Percentiles rank a stretch among this genome's conserved stretches.
phyloP scores from a whole-genome alignment of 2,113 vertebrate species.

The Crotalus horridus region DNA sequence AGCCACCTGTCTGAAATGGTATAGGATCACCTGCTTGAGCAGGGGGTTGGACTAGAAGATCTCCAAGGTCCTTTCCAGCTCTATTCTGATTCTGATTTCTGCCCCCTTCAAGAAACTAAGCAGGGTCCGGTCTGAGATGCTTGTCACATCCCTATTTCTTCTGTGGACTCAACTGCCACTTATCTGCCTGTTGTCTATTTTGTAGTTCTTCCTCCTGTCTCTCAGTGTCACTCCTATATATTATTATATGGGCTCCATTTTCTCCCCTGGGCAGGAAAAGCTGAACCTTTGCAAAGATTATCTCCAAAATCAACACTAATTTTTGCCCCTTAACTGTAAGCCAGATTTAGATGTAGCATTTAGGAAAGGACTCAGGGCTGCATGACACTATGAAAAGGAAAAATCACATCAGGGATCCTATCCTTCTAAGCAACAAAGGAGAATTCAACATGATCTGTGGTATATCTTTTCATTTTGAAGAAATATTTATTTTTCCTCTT shows the following conservation, averaged over 20 bases:
- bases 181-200: background rate
- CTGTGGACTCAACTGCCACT: background rate
- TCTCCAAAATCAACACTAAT: conserved; percentile 3
- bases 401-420: background rate
- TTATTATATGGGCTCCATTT: background rate
- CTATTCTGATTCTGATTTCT: background rate
- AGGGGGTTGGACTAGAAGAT: too few relatives aligned
- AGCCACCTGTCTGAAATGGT: too few relatives aligned
- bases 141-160: background rate
- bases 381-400: background rate
- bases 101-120: background rate
- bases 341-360: background rate
- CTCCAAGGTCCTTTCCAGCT: too few relatives aligned
- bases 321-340: background rate
- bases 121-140: background rate
- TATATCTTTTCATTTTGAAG: conserved; percentile 23
- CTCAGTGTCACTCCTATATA: background rate
- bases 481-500: conserved; percentile 53
- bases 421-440: background rate
- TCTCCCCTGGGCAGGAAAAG: background rate
- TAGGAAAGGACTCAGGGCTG: background rate
- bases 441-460: conserved; percentile 23
- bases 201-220: background rate
- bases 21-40: too few relatives aligned
- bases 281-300: background rate